Evolutionary conservation across 2,888 invertebrate genomes (phyloP).

Genomic region (Caenorhabditis japonica): DNA sequence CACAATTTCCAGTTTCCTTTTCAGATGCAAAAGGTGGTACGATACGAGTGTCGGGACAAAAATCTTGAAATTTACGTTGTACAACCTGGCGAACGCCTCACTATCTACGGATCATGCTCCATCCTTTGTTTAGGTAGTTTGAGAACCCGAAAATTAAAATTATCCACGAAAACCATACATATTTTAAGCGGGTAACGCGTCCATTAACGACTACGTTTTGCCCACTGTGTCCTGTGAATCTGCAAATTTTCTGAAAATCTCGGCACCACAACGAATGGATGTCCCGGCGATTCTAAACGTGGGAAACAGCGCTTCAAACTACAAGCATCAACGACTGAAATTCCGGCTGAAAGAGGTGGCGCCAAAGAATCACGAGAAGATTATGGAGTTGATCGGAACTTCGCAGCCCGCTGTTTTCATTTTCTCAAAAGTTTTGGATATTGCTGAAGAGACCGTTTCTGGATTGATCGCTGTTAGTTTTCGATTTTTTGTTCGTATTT

Average conservation of each 20-base stretch:
- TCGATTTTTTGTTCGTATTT: neutral
- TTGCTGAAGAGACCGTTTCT: conserved; percentile 24
- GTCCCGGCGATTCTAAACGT: conserved; percentile 40
- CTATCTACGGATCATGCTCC: conserved; percentile 45
- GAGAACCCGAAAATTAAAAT: neutral
- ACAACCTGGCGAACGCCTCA: conserved; percentile 31
- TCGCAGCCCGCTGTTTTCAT: conserved; percentile 30
- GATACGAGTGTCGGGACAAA: conserved; percentile 25
- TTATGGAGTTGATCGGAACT: conserved; percentile 28
- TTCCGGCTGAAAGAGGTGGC: conserved; percentile 45
- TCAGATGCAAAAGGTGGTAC: conserved; percentile 14
- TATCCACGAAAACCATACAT: neutral
- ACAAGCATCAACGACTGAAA: conserved; percentile 31
- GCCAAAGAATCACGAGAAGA: conserved; percentile 17
- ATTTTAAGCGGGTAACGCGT: conserved; percentile 37
- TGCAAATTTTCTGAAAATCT: conserved; percentile 25
- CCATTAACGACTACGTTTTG: conserved; percentile 38
- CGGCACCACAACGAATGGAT: conserved; percentile 43
- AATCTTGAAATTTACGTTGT: conserved; percentile 38
- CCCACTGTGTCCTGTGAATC: conserved; percentile 29
- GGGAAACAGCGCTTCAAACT: neutral
- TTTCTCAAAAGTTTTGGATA: conserved; percentile 29
- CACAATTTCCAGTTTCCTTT: neutral
- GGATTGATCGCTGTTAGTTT: conserved; percentile 21
- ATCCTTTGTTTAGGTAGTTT: conserved; percentile 39